A percentile compares a stretch with the other conserved stretches of the same genome.
Evolutionary conservation across 35 echinoderm and acorn worm species (phyloP).

Genomic region (Hemicentrotus pulcherrimus): DNA sequence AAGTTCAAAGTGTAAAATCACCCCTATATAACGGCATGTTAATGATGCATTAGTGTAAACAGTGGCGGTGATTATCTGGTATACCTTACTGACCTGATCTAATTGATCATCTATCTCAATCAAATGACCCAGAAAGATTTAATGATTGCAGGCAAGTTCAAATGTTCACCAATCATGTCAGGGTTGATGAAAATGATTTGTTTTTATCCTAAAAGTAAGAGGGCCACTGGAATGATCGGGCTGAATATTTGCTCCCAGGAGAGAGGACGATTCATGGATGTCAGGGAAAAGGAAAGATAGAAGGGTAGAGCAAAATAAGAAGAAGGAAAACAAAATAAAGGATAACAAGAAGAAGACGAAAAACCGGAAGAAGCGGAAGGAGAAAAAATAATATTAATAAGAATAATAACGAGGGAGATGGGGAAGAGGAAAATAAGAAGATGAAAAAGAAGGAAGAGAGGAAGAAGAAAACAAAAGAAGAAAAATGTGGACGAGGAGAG

Average conservation of each 20-base stretch:
- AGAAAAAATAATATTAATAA: not conserved
- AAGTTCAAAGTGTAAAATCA: not conserved
- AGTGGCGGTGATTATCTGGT: not conserved
- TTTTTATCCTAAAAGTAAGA: not conserved
- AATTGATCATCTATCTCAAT: not conserved
- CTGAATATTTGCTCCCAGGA: not conserved
- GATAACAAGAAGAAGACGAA: not conserved
- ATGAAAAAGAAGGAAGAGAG: not conserved
- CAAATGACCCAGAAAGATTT: conserved; percentile 3
- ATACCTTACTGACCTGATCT: conserved; percentile 7
- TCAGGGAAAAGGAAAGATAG: not conserved
- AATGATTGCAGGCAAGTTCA: not conserved
- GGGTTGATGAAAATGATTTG: not conserved
- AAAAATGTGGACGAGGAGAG: not conserved
- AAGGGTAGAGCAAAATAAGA: not conserved
- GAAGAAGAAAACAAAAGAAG: not conserved
- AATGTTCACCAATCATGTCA: not conserved
- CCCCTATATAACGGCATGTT: not conserved
- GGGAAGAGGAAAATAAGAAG: not conserved
- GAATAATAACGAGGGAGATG: not conserved
- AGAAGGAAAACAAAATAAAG: not conserved
- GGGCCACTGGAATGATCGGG: not conserved
- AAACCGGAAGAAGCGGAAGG: not conserved
- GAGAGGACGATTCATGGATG: too few species aligned
- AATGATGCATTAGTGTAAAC: conserved; percentile 1